Evolutionary conservation across 2,113 vertebrate species (phyloP).

Genomic region (Sebastes schlegelii): DNA sequence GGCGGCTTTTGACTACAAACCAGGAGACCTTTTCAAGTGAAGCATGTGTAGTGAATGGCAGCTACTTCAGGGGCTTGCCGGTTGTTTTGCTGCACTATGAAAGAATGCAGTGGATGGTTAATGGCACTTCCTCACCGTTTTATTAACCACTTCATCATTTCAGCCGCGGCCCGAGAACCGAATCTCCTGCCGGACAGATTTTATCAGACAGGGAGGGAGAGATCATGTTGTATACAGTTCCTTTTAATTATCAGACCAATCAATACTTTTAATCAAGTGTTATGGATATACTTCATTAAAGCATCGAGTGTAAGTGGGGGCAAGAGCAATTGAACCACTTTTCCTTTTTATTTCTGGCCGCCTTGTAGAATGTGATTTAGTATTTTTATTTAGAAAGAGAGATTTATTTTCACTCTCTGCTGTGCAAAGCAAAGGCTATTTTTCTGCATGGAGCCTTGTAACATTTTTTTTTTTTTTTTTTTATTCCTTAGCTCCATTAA

Average conservation of each 20-base stretch:
- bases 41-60: conserved; percentile 26
- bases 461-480: conserved; percentile 12
- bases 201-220: neutral
- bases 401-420: neutral
- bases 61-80: neutral
- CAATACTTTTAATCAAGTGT: conserved; percentile 49
- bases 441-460: conserved; percentile 23
- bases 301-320: neutral
- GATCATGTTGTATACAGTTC: conserved; percentile 2
- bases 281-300: conserved; percentile 27
- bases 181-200: conserved; percentile 8
- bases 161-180: neutral
- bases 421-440: neutral
- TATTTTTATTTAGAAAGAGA: conserved; percentile 19
- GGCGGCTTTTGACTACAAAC: conserved; percentile 29
- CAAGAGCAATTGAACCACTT: conserved; percentile 2
- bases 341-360: conserved; percentile 5
- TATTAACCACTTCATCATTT: conserved; percentile 29
- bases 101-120: neutral
- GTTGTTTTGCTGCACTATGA: conserved; percentile 22
- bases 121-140: conserved; percentile 7
- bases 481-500: conserved; percentile 33
- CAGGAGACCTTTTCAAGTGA: conserved; percentile 16
- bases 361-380: conserved; percentile 6
- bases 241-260: conserved; percentile 49